phyloP scores from a whole-genome alignment of 2,113 vertebrate genomes.

The Eulacestoma nigropectus region DNA sequence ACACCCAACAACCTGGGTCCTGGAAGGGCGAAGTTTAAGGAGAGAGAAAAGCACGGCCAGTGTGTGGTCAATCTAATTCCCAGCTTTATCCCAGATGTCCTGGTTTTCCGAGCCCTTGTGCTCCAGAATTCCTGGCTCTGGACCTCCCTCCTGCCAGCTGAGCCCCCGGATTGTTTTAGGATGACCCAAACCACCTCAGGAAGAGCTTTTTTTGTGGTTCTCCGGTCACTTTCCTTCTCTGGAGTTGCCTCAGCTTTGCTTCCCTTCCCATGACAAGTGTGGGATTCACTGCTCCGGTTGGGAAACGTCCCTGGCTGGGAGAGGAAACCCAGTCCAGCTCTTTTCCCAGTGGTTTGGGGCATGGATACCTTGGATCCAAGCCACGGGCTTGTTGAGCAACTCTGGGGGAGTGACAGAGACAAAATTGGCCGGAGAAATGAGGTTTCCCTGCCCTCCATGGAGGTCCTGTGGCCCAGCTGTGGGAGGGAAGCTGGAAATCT shows the following conservation, averaged over 20 bases:
- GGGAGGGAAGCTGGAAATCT: neutral
- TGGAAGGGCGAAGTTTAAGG: neutral
- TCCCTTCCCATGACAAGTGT: neutral
- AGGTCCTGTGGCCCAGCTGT: neutral
- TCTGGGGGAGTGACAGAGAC: neutral
- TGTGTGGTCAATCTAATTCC: accelerated
- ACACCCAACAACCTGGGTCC: neutral
- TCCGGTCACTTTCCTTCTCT: neutral
- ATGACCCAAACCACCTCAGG: neutral
- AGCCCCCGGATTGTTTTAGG: neutral
- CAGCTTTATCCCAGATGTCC: neutral
- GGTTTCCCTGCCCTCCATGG: neutral
- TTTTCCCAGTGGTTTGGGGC: neutral
- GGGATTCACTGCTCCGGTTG: neutral
- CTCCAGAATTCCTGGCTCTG: neutral
- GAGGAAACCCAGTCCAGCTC: neutral
- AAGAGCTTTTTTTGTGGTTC: neutral
- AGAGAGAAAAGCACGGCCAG: accelerated
- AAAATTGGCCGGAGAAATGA: neutral
- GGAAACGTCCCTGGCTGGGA: neutral
- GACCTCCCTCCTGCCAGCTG: neutral
- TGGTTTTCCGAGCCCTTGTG: neutral
- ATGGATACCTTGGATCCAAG: neutral
- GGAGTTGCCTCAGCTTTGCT: neutral
- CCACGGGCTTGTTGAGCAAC: neutral